Conservation (phyloP, 1,140 invertebrate genomes). For the Neodiprion lecontei region DNA sequence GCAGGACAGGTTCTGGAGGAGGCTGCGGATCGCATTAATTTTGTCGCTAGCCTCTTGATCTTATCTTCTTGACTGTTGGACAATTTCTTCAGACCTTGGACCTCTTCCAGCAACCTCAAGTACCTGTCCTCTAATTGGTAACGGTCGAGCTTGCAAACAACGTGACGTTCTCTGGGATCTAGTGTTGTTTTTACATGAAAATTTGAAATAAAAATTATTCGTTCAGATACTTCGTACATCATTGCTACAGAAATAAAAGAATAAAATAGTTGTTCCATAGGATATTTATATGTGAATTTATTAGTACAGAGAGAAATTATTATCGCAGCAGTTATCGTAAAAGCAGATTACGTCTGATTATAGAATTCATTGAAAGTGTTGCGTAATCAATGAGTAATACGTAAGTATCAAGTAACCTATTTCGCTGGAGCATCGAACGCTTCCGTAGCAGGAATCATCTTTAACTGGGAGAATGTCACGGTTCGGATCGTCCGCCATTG, state of each 20-base stretch:
- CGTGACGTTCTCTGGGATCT: conserved; percentile 56
- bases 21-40: conserved; percentile 49
- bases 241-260: no score
- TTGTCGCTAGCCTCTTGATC: conserved; percentile 54
- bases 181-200: conserved; percentile 25
- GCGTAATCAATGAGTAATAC: not conserved
- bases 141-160: conserved; percentile 53
- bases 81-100: conserved; percentile 49
- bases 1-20: conserved; percentile 44
- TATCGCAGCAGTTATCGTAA: no score
- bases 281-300: no score
- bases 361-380: no score
- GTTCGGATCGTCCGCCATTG: conserved; percentile 47
- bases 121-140: conserved; percentile 56
- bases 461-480: conserved; percentile 45
- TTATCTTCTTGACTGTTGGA: conserved; percentile 56
- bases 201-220: not conserved
- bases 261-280: no score
- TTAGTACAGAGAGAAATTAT: no score
- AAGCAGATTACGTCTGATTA: no score
- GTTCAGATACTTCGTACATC: no score
- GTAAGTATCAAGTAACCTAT: conserved; percentile 37
- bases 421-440: conserved; percentile 34
- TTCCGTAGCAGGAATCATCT: conserved; percentile 43
- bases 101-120: conserved; percentile 52